Evolutionary conservation across 2,888 invertebrate species (phyloP).

Genomic region (Andricus curvator): DNA sequence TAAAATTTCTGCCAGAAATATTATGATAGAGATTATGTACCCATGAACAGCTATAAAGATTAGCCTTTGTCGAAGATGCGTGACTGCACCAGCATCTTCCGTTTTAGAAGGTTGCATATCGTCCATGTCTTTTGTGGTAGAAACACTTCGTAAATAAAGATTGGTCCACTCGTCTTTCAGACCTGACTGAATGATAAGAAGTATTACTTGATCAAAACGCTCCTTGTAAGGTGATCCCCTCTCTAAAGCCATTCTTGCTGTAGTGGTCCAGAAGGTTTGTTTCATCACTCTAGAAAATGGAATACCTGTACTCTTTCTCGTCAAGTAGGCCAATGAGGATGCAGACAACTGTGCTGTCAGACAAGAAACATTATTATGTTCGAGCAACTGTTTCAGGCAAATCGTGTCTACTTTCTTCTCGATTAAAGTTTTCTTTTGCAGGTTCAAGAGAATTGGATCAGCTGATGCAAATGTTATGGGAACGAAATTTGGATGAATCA

Average conservation of each 20-base stretch:
- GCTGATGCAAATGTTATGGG: background rate
- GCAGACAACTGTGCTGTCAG: background rate
- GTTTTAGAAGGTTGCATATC: background rate
- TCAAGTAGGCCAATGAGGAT: background rate
- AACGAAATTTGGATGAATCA: background rate
- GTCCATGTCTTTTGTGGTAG: background rate
- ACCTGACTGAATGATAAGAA: background rate
- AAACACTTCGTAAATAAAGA: background rate
- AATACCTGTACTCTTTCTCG: background rate
- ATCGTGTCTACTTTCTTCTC: background rate
- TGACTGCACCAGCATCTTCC: background rate
- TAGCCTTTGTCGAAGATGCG: background rate
- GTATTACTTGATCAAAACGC: background rate
- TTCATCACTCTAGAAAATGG: background rate
- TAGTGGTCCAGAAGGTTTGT: background rate
- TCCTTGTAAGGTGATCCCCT: background rate
- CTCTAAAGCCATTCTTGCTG: background rate
- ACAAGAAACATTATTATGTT: background rate
- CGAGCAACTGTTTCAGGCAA: background rate
- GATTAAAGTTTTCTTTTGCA: background rate
- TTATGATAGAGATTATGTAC: background rate
- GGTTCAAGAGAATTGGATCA: background rate
- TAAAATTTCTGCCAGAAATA: too few species aligned
- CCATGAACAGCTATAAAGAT: background rate
- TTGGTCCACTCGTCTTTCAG: background rate